These are phyloP conservation scores for Syncerus caffer DNA, from an alignment of 2,797 vertebrate genomes.

Conservation along the genomic window DNA sequence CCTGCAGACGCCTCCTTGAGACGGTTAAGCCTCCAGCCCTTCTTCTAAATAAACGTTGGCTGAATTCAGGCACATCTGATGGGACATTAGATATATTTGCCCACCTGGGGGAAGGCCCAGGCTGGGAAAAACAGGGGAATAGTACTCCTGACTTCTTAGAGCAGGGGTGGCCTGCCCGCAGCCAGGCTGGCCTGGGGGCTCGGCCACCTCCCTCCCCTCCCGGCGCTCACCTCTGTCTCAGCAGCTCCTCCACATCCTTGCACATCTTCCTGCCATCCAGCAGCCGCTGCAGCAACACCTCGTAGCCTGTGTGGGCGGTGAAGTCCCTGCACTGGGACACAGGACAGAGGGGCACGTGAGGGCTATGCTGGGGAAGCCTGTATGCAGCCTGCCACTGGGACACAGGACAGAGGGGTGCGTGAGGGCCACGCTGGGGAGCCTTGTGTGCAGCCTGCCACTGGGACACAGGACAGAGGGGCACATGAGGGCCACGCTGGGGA, in stretches of 20 bases:
- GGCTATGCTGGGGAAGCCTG: accelerated
- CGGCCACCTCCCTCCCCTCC: accelerated
- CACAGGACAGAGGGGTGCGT: too few relatives aligned
- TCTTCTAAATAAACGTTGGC: neutral
- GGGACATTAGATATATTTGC: neutral
- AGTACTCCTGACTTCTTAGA: neutral
- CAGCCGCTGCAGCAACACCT: conserved; percentile 89
- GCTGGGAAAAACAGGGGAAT: neutral
- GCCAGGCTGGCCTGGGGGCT: neutral
- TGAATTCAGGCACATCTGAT: neutral
- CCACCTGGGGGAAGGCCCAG: accelerated
- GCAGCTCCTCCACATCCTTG: conserved; percentile 95
- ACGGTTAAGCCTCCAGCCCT: neutral
- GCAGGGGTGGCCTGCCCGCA: too few relatives aligned
- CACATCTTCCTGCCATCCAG: conserved; percentile 92
- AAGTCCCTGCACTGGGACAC: conserved; percentile 89
- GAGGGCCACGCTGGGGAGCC: too few relatives aligned
- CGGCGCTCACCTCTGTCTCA: conserved; percentile 91
- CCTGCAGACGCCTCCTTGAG: neutral
- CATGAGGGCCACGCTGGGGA: too few relatives aligned
- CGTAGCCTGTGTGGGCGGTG: conserved; percentile 90
- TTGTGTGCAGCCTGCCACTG: too few relatives aligned
- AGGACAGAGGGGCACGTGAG: neutral
- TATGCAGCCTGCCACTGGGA: too few relatives aligned
- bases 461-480: too few relatives aligned